Percentiles rank a stretch among this genome's conserved stretches.
phyloP scores from a whole-genome alignment of 35 echinoderm and acorn worm species.

The Hemicentrotus pulcherrimus region DNA sequence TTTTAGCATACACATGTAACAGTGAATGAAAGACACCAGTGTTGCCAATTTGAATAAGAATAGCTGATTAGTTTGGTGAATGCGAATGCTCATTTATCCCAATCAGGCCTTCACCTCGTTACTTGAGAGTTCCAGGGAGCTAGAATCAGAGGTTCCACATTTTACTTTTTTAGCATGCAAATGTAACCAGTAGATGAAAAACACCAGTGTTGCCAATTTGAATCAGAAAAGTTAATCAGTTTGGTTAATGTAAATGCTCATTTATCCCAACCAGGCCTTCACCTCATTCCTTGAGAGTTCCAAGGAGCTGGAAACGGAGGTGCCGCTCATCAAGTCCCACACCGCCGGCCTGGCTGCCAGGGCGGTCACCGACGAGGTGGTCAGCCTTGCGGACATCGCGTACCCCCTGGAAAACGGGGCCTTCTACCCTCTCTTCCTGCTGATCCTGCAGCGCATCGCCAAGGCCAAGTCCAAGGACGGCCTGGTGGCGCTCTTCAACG shows the following conservation, averaged over 20 bases:
- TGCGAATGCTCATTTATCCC: not conserved
- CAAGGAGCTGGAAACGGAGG: constrained; percentile 76
- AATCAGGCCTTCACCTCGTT: constrained; percentile 80
- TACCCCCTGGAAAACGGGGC: constrained; percentile 84
- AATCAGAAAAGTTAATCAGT: not conserved
- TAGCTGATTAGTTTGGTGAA: not conserved
- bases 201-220: not conserved
- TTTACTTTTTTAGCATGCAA: no score
- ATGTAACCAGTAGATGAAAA: no score
- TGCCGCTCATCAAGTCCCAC: constrained; percentile 91
- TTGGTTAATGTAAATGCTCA: not conserved
- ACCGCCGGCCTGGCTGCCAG: constrained; percentile 69
- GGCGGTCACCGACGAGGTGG: constrained; percentile 76
- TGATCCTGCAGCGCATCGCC: constrained; percentile 79
- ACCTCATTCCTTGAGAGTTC: constrained; percentile 72
- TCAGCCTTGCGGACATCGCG: constrained; percentile 69
- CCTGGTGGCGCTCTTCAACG: constrained; percentile 67
- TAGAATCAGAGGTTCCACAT: constrained; percentile 79
- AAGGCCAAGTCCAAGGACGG: constrained; percentile 84
- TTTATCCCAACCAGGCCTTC: constrained; percentile 67
- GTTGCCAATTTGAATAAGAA: not conserved
- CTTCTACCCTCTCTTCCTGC: constrained; percentile 94
- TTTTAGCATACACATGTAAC: no score
- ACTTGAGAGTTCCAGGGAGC: constrained; percentile 69
- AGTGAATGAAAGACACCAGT: no score